Evolutionary conservation across 2,797 vertebrate genomes (phyloP), one percentile per base, ranked within the genome.

Genomic region (Vireo griseus): DNA sequence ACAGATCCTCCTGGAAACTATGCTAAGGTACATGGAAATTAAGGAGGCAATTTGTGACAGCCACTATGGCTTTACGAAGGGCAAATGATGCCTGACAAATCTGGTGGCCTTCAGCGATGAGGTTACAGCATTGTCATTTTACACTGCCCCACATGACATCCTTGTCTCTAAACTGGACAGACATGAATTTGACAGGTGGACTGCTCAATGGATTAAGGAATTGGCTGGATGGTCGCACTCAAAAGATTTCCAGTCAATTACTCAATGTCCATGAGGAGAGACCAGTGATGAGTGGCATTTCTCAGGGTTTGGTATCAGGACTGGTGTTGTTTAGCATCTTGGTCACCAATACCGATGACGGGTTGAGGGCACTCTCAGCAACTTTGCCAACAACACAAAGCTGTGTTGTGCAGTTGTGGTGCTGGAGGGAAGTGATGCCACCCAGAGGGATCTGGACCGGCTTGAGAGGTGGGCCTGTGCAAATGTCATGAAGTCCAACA

Each of bases 271-370:
- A 26, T 12, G 61, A 47, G 47, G 55, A 45, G 15, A 74, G 11
- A 54, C 2, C 2, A 28, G 33, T 31, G 52, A 31, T 0, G 0
- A 35, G 40, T 48, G 18, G 6, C 15, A 11, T 61, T 67, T 35
- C 18, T 59, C 15, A 42, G 24, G 24, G 8, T 21, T 42, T 61
- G 29, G 33, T 61, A 19, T 11, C 47, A 25, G 21, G 16, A 18
- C 39, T 5, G 24, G 20, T n/a, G 21, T 3, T 40, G 21, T 67
- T 54, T 18, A 52, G 47, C 18, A 7, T 26, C 5, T 26, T 52
- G 48, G 21, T 35, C 47, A 48, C 31, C 21, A 28, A 10, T 22
- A 28, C 14, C 21, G 26, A 61, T 21, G 24, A 9, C 6, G 33
- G 40, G 54, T 16, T 31, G 47, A 74, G 33, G 20, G 12, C 10